Evolutionary conservation across 2,888 invertebrate genomes (phyloP).

Genomic region (Drosophila maculinotata): DNA sequence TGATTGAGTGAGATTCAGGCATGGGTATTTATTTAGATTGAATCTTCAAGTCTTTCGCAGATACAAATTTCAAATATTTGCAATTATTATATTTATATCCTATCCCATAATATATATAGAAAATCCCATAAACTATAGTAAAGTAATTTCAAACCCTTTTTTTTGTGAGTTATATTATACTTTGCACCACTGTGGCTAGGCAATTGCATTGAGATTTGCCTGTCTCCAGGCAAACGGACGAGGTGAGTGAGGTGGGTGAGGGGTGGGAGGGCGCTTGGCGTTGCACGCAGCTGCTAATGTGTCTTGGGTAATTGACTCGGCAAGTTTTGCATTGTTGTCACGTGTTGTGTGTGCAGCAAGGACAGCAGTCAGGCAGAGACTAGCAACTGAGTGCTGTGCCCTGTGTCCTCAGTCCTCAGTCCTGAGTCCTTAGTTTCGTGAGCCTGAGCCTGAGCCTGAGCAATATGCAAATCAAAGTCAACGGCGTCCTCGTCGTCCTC

Average conservation of each 20-base stretch:
- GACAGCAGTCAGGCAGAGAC: slow-evolving; percentile 34
- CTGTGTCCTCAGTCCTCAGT: slow-evolving; percentile 25
- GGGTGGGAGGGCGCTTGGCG: background rate
- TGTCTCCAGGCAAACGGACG: slow-evolving; percentile 34
- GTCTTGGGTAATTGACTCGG: slow-evolving; percentile 77
- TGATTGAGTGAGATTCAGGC: too few species aligned
- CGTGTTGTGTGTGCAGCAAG: slow-evolving; percentile 57
- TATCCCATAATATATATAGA: too few species aligned
- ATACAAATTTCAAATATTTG: too few species aligned
- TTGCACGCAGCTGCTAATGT: slow-evolving; percentile 72
- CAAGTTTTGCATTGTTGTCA: slow-evolving; percentile 78
- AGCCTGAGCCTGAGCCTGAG: slow-evolving; percentile 32
- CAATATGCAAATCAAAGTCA: slow-evolving; percentile 73
- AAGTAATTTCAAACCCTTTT: too few species aligned
- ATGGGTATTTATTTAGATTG: too few species aligned
- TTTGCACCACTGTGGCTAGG: slow-evolving; percentile 7
- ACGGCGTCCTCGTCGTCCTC: slow-evolving; percentile 42
- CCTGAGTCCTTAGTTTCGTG: slow-evolving; percentile 28
- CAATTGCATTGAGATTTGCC: slow-evolving; percentile 71
- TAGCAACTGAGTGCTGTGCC: slow-evolving; percentile 19
- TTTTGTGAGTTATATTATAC: too few species aligned
- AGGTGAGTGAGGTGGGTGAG: background rate
- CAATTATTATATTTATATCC: too few species aligned
- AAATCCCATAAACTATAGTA: too few species aligned
- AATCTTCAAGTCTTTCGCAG: too few species aligned